These are phyloP conservation scores for Monodelphis domestica DNA, from an alignment of 2,797 vertebrate genomes.

Conservation along the genomic window DNA sequence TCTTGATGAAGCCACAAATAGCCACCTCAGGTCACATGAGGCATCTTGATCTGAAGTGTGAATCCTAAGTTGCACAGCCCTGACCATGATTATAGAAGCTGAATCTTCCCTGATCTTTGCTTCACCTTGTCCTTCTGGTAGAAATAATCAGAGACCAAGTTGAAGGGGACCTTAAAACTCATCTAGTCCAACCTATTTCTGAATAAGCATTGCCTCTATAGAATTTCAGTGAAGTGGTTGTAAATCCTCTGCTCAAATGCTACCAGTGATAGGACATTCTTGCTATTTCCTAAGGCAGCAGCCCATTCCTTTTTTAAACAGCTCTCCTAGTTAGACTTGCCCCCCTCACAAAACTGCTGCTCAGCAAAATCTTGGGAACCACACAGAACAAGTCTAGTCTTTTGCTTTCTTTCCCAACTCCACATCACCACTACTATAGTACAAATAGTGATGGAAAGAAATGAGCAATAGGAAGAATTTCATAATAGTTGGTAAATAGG, in stretches of 20 bases:
- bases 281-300: background rate
- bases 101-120: background rate
- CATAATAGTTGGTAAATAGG: background rate
- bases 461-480: background rate
- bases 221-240: background rate
- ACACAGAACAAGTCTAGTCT: background rate
- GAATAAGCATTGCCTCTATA: background rate
- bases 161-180: too few relatives aligned
- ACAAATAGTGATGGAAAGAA: background rate
- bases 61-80: background rate
- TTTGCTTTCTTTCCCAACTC: background rate
- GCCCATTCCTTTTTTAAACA: background rate
- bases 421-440: background rate
- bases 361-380: background rate
- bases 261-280: background rate
- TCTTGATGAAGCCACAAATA: background rate
- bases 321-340: background rate
- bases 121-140: background rate
- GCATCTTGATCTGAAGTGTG: background rate
- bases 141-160: background rate
- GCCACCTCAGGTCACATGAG: background rate
- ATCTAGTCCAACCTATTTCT: background rate
- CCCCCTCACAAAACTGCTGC: background rate
- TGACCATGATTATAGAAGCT: background rate
- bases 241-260: background rate